Conservation (phyloP, 2,888 invertebrate genomes). For the Silvanus unidentatus region DNA sequence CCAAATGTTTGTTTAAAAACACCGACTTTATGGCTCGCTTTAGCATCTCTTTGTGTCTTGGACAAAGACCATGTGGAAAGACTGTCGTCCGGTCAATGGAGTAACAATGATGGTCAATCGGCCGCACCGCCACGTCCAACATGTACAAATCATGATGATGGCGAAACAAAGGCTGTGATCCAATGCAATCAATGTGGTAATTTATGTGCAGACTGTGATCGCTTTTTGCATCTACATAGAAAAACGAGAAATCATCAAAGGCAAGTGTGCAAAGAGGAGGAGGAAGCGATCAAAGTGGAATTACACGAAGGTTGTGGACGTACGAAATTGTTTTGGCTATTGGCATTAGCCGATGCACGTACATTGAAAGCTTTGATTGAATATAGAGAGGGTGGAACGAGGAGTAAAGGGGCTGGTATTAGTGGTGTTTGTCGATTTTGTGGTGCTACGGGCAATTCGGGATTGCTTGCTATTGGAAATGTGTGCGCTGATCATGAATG, state of each 20-base stretch:
- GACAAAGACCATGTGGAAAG: conserved; percentile 86
- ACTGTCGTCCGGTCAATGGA: conserved; percentile 72
- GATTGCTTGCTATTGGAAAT: conserved; percentile 84
- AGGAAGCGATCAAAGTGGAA: conserved; percentile 92
- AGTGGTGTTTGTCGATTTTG: conserved; percentile 85
- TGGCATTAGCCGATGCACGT: conserved; percentile 87
- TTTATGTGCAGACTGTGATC: conserved; percentile 92
- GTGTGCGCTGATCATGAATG: conserved; percentile 93
- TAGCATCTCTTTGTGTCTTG: conserved; percentile 89
- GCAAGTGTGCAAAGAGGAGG: conserved; percentile 92
- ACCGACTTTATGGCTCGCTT: conserved; percentile 84
- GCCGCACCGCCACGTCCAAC: conserved; percentile 64
- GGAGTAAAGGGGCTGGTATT: conserved; percentile 43
- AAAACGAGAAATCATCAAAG: conserved; percentile 79
- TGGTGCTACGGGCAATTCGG: conserved; percentile 75
- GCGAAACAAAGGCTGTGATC: conserved; percentile 84
- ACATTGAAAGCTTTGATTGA: conserved; percentile 88
- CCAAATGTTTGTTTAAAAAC: conserved; percentile 75
- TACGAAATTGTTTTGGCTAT: conserved; percentile 91
- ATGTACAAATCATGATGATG: conserved; percentile 96
- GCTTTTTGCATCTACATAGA: conserved; percentile 88
- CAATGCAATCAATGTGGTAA: conserved; percentile 89
- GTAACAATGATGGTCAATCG: conserved; percentile 53
- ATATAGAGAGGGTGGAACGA: conserved; percentile 71
- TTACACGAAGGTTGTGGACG: conserved; percentile 96